Conservation (phyloP, 2,888 invertebrate genomes). For the Norana najaformis region DNA sequence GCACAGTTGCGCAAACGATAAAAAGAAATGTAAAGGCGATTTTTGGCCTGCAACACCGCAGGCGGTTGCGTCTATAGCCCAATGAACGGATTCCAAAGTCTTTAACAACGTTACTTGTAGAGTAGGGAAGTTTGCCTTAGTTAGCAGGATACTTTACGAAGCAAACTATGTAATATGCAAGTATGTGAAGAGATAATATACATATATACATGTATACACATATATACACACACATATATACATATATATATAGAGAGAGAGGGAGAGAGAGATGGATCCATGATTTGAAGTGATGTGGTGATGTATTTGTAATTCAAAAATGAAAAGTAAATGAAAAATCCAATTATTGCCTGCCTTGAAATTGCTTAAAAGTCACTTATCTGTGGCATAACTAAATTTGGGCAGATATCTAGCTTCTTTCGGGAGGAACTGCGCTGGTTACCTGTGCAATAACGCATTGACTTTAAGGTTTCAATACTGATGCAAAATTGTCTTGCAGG, state of each 20-base stretch:
- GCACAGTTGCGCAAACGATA: neutral
- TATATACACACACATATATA: no score
- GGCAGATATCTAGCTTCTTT: neutral
- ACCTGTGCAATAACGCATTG: neutral
- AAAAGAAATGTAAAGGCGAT: neutral
- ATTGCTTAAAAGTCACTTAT: neutral
- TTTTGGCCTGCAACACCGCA: neutral
- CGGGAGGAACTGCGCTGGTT: neutral
- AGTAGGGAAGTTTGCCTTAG: neutral
- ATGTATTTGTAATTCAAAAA: no score
- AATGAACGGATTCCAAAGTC: neutral
- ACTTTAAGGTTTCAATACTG: neutral
- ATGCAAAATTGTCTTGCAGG: neutral
- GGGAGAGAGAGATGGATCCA: no score
- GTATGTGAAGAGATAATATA: no score
- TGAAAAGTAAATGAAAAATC: neutral
- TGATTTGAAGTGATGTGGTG: no score
- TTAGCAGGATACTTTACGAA: neutral
- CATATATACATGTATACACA: no score
- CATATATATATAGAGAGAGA: no score
- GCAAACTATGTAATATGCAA: no score
- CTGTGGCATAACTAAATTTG: neutral
- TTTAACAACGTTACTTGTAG: neutral
- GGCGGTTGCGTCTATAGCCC: neutral
- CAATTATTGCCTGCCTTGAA: neutral